Evolutionary conservation across 2,888 invertebrate species (phyloP).

Genomic region (Ophion costatus): DNA sequence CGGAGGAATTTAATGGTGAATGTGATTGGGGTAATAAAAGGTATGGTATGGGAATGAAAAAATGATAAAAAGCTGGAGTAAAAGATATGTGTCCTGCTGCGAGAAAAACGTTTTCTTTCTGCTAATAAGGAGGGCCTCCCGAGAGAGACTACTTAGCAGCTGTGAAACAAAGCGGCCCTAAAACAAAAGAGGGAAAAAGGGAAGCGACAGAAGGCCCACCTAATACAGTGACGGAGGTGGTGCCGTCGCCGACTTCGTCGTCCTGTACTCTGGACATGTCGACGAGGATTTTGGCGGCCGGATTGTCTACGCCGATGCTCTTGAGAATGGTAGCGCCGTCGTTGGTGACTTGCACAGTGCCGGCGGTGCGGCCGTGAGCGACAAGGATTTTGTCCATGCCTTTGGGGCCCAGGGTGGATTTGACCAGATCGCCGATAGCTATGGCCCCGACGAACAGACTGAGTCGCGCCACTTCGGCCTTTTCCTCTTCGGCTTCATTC

Average conservation of each 20-base stretch:
- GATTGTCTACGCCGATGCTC: conserved; percentile 98
- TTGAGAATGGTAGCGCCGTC: conserved; percentile 99
- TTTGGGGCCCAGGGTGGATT: conserved; percentile 99
- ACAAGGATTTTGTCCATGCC: conserved; percentile 98
- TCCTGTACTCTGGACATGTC: conserved; percentile 99
- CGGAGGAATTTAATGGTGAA: too few relatives aligned
- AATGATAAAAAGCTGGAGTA: too few relatives aligned
- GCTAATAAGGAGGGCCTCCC: too few relatives aligned
- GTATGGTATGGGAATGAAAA: too few relatives aligned
- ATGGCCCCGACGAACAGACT: conserved; percentile 99
- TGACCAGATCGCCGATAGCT: conserved; percentile 99
- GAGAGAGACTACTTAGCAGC: background rate
- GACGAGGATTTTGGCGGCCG: conserved; percentile 99
- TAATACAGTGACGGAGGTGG: conserved; percentile 98
- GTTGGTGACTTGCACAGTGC: conserved; percentile 97
- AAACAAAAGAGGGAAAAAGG: background rate
- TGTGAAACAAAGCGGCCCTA: background rate
- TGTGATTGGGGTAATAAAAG: too few relatives aligned
- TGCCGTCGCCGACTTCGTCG: conserved; percentile 99
- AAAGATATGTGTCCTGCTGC: too few relatives aligned
- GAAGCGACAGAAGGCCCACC: conserved; percentile 83
- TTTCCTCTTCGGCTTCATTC: conserved; percentile 98
- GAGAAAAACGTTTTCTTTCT: too few relatives aligned
- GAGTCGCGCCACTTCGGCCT: conserved; percentile 97
- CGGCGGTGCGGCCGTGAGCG: conserved; percentile 91